phyloP scores from a whole-genome alignment of 2,888 invertebrate species.

The Dendrolimus houi region DNA sequence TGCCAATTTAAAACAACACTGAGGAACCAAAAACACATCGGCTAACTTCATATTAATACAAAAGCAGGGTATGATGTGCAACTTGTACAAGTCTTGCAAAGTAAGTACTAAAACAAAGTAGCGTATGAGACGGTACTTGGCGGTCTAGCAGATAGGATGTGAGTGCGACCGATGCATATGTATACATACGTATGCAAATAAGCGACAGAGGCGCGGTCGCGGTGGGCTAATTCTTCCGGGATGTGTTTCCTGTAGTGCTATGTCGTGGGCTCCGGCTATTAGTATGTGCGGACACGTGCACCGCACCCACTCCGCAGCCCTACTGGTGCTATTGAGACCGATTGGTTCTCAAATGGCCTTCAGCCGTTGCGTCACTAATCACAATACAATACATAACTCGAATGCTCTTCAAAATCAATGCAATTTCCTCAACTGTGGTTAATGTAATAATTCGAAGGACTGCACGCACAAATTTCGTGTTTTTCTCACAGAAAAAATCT shows the following conservation, averaged over 20 bases:
- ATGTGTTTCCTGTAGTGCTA: slow-evolving; percentile 62
- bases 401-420: background rate
- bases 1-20: too few relatives aligned
- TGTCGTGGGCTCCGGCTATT: slow-evolving; percentile 23
- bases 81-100: background rate
- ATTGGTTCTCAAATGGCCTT: slow-evolving; percentile 9
- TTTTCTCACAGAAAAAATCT: too few relatives aligned
- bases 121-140: background rate
- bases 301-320: slow-evolving; percentile 4
- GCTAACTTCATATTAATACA: too few relatives aligned
- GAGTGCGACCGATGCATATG: slow-evolving; percentile 27
- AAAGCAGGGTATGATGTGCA: too few relatives aligned
- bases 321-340: background rate
- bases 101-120: background rate
- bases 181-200: slow-evolving; percentile 52
- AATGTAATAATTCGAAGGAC: too few relatives aligned
- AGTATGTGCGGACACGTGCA: slow-evolving; percentile 49
- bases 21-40: too few relatives aligned
- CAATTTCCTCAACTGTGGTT: too few relatives aligned
- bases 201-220: slow-evolving; percentile 37
- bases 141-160: background rate
- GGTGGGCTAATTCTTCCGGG: slow-evolving; percentile 68
- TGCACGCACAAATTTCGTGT: too few relatives aligned
- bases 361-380: slow-evolving; percentile 12
- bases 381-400: slow-evolving; percentile 7